phyloP scores from a whole-genome alignment of 2,797 vertebrate species.

The Gymnopithys bicolor region DNA sequence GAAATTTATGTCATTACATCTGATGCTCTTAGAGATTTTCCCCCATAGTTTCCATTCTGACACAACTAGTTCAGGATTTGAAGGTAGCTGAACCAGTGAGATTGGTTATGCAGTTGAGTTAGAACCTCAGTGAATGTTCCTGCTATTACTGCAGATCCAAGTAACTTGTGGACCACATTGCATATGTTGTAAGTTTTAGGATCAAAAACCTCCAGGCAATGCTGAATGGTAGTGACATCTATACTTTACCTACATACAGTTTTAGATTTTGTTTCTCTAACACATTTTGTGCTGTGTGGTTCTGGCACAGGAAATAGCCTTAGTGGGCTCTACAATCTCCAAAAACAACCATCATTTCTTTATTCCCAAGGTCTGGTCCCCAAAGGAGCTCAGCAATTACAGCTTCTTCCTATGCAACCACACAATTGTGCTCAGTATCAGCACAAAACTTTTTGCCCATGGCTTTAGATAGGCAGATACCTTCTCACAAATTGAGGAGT shows the following conservation, averaged over 20 bases:
- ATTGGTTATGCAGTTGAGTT: background rate
- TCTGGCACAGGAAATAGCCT: background rate
- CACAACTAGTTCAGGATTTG: background rate
- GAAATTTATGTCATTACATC: background rate
- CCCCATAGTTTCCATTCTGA: background rate
- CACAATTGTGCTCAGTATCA: background rate
- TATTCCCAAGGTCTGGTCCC: background rate
- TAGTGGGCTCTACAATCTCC: background rate
- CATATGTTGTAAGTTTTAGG: background rate
- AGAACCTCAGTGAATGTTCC: background rate
- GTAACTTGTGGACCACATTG: background rate
- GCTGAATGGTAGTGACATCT: background rate
- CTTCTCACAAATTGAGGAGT: background rate
- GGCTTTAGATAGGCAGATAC: background rate
- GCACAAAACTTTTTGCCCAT: background rate
- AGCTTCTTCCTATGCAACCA: background rate
- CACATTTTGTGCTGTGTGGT: fast-evolving
- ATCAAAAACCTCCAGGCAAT: background rate
- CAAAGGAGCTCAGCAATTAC: background rate
- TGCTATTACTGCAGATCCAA: background rate
- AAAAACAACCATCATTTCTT: background rate
- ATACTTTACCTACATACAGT: background rate
- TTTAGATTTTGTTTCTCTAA: background rate
- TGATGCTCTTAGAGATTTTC: fast-evolving
- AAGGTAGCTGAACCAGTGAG: background rate